Conservation (phyloP, 35 echinoderm and acorn worm species). For the Apostichopus parvimensis region DNA sequence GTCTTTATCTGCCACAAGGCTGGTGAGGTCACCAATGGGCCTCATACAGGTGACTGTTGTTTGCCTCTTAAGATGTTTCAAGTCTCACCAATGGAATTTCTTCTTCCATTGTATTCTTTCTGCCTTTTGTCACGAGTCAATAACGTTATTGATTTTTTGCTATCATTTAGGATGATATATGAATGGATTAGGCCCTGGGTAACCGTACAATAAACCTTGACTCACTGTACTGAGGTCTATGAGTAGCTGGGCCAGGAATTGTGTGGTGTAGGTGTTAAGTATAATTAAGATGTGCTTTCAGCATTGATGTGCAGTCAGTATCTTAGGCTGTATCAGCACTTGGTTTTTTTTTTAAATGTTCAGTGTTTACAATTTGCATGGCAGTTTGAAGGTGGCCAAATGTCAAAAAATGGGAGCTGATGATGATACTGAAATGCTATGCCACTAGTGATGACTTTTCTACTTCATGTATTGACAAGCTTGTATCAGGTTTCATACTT, state of each 20-base stretch:
- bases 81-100: not conserved
- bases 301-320: too few relatives aligned
- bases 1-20: too few relatives aligned
- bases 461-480: too few relatives aligned
- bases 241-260: not conserved
- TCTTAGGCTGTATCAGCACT: too few relatives aligned
- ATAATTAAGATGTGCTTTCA: too few relatives aligned
- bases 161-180: not conserved
- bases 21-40: not conserved
- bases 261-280: not conserved
- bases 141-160: not conserved
- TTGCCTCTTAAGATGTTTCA: not conserved
- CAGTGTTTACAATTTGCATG: too few relatives aligned
- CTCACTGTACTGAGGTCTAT: not conserved
- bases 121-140: not conserved
- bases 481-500: too few relatives aligned
- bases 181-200: not conserved
- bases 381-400: too few relatives aligned
- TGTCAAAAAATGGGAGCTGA: too few relatives aligned
- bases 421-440: too few relatives aligned
- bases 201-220: not conserved
- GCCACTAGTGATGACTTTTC: too few relatives aligned
- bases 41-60: not conserved
- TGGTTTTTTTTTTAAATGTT: too few relatives aligned
- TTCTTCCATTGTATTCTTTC: not conserved